Evolutionary conservation across 2,113 vertebrate species (phyloP).

Genomic region (Poicephalus meyeri): DNA sequence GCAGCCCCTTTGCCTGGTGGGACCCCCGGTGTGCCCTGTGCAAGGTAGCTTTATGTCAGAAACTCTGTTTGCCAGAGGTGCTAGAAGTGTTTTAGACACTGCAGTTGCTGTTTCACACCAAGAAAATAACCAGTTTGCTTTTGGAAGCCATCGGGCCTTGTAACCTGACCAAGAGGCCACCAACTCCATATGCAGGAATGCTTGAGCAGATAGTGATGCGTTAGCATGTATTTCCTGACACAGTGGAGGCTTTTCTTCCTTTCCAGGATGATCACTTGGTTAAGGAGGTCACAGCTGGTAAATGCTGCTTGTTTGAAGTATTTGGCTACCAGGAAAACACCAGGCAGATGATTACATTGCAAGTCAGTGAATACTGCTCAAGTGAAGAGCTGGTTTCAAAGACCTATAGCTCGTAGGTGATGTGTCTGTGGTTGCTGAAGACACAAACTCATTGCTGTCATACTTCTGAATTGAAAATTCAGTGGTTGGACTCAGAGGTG

Average conservation of each 20-base stretch:
- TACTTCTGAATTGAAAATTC: background rate
- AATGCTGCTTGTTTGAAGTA: background rate
- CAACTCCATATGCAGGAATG: fast-evolving
- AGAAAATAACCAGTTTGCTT: background rate
- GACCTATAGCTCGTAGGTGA: fast-evolving
- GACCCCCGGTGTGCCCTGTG: background rate
- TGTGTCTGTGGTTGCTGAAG: background rate
- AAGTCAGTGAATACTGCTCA: background rate
- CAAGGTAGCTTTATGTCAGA: background rate
- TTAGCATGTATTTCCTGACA: background rate
- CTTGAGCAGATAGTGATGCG: fast-evolving
- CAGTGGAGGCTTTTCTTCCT: background rate
- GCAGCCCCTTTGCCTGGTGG: background rate
- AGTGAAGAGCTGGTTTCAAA: background rate
- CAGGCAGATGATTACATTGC: background rate
- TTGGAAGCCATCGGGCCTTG: background rate
- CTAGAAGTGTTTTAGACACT: background rate
- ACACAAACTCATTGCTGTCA: background rate
- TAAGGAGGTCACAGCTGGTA: background rate
- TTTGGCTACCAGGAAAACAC: background rate
- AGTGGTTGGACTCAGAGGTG: background rate
- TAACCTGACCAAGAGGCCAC: background rate
- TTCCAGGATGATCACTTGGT: background rate
- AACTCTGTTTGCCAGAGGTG: background rate
- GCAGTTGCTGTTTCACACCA: background rate